A percentile compares a stretch with the other conserved stretches of the same genome.
Conservation (phyloP, 2,113 vertebrate genomes). For the Prunella fulvescens region DNA sequence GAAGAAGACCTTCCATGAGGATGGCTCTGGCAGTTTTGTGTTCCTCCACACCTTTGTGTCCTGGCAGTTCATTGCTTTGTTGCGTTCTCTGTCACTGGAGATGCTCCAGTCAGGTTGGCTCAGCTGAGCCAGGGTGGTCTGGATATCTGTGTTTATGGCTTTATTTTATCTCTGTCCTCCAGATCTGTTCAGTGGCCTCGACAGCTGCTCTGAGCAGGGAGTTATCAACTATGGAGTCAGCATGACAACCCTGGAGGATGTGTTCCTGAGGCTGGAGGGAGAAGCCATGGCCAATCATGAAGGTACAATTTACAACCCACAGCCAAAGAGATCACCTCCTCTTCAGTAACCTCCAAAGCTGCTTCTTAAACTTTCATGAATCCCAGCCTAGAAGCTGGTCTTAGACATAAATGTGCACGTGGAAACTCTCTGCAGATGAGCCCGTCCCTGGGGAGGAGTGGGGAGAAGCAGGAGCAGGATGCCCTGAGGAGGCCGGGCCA, state of each 20-base stretch:
- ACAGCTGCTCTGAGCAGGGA: conserved; percentile 72
- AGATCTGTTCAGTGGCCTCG: conserved; percentile 86
- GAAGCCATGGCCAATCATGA: conserved; percentile 76
- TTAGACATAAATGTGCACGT: fast-evolving
- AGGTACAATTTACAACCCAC: conserved; percentile 63
- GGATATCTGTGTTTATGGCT: fast-evolving
- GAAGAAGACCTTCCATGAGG: not conserved
- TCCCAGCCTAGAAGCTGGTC: not conserved
- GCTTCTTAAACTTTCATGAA: not conserved
- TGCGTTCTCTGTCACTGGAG: not conserved
- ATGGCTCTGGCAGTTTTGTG: not conserved
- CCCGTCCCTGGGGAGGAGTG: conserved; percentile 65
- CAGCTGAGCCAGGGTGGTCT: not conserved
- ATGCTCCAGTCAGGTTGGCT: not conserved
- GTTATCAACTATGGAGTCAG: conserved; percentile 88
- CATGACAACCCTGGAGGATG: conserved; percentile 91
- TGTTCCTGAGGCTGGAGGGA: conserved; percentile 88
- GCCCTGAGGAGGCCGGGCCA: conserved; percentile 52
- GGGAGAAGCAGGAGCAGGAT: conserved; percentile 43
- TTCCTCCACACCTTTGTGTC: not conserved
- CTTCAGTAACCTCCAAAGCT: not conserved
- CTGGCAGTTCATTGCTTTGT: not conserved
- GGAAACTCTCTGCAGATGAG: conserved; percentile 70
- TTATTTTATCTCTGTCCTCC: not conserved
- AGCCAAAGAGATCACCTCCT: not conserved